Evolutionary conservation across 2,797 vertebrate genomes (phyloP), one percentile per base, ranked within the genome.

Genomic region (Sebastolobus altivelis): DNA sequence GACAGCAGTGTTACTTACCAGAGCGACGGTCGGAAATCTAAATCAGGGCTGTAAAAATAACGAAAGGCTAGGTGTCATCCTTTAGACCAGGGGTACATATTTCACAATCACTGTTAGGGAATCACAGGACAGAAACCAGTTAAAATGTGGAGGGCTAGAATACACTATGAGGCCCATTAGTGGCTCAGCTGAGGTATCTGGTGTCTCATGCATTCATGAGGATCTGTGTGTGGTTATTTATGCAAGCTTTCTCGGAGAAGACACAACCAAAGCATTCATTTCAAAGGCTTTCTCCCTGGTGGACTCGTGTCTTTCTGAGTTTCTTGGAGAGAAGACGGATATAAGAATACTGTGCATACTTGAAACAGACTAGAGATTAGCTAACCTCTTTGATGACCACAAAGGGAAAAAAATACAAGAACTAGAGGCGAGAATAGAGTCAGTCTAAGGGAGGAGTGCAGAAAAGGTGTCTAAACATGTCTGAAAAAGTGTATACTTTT

Each of bases 341-440:
- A 65, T 14, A 80, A 69, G 72, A 90, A 88, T 88, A 78, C 73
- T 68, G 77, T 75, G 73, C 69, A 67, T 69, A 88, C 84, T 88
- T 92, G 81, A 91, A 92, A 91, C 79, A 89, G 87, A 89, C 83
- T 81, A 29, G 74, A 87, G 72, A 90, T 88, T 86, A 90, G 84
- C 65, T 72, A 70, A 89, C 35, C 29, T 78, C 81, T 88, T 89
- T 92, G 86, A 93, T 89, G 91, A 80, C 86, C 76, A 84, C 80
- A 84, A 56, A 88, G 77, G 29, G 80, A 71, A 25, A 73, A 74
- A 55, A 49, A 70, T 67, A 52, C 49, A 81, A 62, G 31, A 49
- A 71, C 40, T 8, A 38, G 46, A 77, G 58, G 31, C 4, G 6
- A 46, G 66, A 62, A 40, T n/a, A 4, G 38, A 72, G 40, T 72